A percentile compares a stretch with the other conserved stretches of the same genome.
These are phyloP conservation scores for Nannoperca australis DNA, from an alignment of 2,797 vertebrate genomes.

Conservation along the genomic window DNA sequence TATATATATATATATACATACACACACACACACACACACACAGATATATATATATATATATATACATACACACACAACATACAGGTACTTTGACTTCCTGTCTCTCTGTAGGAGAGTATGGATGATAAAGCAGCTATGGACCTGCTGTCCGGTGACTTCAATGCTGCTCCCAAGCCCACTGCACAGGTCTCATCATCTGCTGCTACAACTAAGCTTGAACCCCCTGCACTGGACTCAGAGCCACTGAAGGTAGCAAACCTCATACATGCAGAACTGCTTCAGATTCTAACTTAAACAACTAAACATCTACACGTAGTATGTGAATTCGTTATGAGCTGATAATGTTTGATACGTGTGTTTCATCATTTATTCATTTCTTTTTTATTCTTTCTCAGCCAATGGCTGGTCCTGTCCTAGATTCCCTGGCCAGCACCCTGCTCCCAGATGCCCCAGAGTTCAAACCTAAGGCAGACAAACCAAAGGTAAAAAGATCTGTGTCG, in stretches of 20 bases:
- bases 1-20: no score
- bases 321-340: background rate
- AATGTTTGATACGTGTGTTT: background rate
- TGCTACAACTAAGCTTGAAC: slow-evolving; percentile 47
- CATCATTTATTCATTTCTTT: background rate
- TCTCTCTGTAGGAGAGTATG: slow-evolving; percentile 61
- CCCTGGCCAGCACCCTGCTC: slow-evolving; percentile 70
- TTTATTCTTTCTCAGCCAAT: slow-evolving; percentile 65
- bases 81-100: background rate
- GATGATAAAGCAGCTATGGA: slow-evolving; percentile 81
- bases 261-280: background rate
- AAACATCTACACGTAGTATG: no score
- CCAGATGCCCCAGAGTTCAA: slow-evolving; percentile 64
- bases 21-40: no score
- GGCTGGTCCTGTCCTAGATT: slow-evolving; percentile 69
- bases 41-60: no score
- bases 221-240: slow-evolving; percentile 57
- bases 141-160: slow-evolving; percentile 81
- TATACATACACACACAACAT: background rate
- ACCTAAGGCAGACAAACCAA: slow-evolving; percentile 78
- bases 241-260: slow-evolving; percentile 68
- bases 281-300: background rate
- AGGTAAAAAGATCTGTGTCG: slow-evolving; percentile 71
- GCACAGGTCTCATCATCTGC: background rate
- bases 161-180: slow-evolving; percentile 13